phyloP scores from a whole-genome alignment of 2,888 invertebrate species.

The Nemotelus nigrinus region DNA sequence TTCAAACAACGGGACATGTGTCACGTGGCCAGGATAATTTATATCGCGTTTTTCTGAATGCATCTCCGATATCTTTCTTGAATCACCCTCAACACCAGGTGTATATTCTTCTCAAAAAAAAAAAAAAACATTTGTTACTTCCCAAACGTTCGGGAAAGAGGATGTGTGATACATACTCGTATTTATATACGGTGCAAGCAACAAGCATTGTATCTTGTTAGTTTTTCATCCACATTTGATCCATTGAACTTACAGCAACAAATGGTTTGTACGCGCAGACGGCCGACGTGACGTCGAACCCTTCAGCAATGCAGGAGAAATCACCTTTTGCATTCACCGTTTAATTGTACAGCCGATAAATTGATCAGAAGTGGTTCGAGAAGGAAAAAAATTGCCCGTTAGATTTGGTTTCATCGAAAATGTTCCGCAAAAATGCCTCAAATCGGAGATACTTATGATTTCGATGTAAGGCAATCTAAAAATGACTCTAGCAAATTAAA shows the following conservation, averaged over 20 bases:
- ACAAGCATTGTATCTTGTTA: constrained; percentile 30
- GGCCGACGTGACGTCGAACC: not conserved
- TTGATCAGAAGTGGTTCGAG: constrained; percentile 1
- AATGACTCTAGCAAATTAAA: too few relatives aligned
- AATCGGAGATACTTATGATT: too few relatives aligned
- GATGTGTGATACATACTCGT: too few relatives aligned
- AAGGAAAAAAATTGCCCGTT: not conserved
- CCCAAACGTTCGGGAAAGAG: not conserved
- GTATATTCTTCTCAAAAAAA: constrained; percentile 29
- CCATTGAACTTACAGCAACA: constrained; percentile 28
- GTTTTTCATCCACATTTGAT: constrained; percentile 31
- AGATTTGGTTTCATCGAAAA: too few relatives aligned
- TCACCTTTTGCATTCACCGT: constrained; percentile 11
- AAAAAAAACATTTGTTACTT: constrained; percentile 1
- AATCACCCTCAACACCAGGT: constrained; percentile 41
- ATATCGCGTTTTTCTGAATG: constrained; percentile 20
- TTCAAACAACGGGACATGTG: constrained; percentile 20
- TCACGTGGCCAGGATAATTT: constrained; percentile 34
- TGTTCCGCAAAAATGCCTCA: too few relatives aligned
- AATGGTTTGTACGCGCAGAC: constrained; percentile 30
- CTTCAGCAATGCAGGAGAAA: not conserved
- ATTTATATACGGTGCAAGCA: constrained; percentile 14
- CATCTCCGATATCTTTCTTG: constrained; percentile 31
- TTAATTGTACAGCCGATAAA: constrained; percentile 24
- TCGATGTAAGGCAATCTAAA: too few relatives aligned